Percentiles rank a stretch among this genome's conserved stretches.
Evolutionary conservation across 2,888 invertebrate species (phyloP).

Genomic region (Caenorhabditis auriculariae): DNA sequence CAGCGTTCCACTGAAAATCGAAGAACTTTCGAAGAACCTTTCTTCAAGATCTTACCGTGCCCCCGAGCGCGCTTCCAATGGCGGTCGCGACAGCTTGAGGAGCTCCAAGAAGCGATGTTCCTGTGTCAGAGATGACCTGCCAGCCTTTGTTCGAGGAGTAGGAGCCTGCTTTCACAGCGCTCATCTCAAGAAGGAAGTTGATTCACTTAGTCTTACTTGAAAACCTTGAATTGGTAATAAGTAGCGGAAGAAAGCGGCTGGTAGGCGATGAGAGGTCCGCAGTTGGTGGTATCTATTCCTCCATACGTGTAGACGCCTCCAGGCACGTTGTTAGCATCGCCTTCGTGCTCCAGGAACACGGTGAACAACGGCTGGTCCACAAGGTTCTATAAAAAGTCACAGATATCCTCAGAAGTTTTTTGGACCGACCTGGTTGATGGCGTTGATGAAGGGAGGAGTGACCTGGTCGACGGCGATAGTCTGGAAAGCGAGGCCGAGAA

Average conservation of each 20-base stretch:
- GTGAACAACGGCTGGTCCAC: conserved; percentile 50
- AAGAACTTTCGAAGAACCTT: neutral
- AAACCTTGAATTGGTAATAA: conserved; percentile 47
- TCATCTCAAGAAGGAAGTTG: conserved; percentile 18
- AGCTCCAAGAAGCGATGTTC: conserved; percentile 44
- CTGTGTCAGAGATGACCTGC: conserved; percentile 50
- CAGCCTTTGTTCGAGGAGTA: conserved; percentile 33
- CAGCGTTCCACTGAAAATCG: conserved; percentile 24
- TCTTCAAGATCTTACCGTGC: conserved; percentile 11
- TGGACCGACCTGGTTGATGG: conserved; percentile 31
- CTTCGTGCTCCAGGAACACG: conserved; percentile 46
- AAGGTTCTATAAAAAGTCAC: conserved; percentile 12
- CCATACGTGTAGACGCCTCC: conserved; percentile 47
- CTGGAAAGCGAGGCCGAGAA: conserved; percentile 43
- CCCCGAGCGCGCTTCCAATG: conserved; percentile 33
- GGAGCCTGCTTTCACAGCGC: conserved; percentile 27
- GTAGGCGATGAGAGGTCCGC: conserved; percentile 42
- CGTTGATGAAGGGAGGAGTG: conserved; percentile 42
- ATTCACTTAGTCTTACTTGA: neutral
- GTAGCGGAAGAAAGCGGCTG: conserved; percentile 46
- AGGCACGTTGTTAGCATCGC: conserved; percentile 34
- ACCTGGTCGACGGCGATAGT: conserved; percentile 47
- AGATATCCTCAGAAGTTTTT: neutral
- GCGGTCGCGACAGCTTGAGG: conserved; percentile 26
- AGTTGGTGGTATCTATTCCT: conserved; percentile 45